Evolutionary conservation across 2,888 invertebrate genomes (phyloP).

Genomic region (Himalopsyche japonica): DNA sequence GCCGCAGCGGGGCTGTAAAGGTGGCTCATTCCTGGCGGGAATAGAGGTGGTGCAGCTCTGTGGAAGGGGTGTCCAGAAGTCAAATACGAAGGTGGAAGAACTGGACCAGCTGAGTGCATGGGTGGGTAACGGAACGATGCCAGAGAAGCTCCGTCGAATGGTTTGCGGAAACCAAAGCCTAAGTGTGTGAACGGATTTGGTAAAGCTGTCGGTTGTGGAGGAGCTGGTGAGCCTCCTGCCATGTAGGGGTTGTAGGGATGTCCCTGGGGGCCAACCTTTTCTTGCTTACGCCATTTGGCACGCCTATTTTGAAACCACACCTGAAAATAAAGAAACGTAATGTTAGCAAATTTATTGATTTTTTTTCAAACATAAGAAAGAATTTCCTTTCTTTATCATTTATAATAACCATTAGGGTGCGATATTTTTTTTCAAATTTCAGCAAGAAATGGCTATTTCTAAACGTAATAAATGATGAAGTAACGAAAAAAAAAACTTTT

Average conservation of each 20-base stretch:
- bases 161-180: slow-evolving; percentile 75
- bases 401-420: too few relatives aligned
- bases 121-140: slow-evolving; percentile 74
- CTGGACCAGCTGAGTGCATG: slow-evolving; percentile 54
- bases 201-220: slow-evolving; percentile 66
- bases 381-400: too few relatives aligned
- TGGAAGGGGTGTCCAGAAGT: slow-evolving; percentile 55
- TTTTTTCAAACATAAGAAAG: too few relatives aligned
- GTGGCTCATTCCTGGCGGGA: slow-evolving; percentile 64
- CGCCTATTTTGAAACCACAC: slow-evolving; percentile 93
- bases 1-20: slow-evolving; percentile 58
- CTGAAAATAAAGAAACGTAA: slow-evolving; percentile 58
- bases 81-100: slow-evolving; percentile 63
- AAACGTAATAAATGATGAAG: too few relatives aligned
- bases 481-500: too few relatives aligned
- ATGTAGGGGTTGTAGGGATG: slow-evolving; percentile 89
- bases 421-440: too few relatives aligned
- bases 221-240: slow-evolving; percentile 64
- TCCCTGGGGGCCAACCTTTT: slow-evolving; percentile 88
- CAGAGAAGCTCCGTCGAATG: slow-evolving; percentile 69
- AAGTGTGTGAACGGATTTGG: slow-evolving; percentile 82
- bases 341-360: neutral
- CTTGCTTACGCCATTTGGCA: slow-evolving; percentile 92
- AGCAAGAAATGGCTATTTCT: too few relatives aligned
- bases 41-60: slow-evolving; percentile 66